Base-by-base conservation (phyloP, 1,140 invertebrate species). In the Heliconius hewitsoni region DNA sequence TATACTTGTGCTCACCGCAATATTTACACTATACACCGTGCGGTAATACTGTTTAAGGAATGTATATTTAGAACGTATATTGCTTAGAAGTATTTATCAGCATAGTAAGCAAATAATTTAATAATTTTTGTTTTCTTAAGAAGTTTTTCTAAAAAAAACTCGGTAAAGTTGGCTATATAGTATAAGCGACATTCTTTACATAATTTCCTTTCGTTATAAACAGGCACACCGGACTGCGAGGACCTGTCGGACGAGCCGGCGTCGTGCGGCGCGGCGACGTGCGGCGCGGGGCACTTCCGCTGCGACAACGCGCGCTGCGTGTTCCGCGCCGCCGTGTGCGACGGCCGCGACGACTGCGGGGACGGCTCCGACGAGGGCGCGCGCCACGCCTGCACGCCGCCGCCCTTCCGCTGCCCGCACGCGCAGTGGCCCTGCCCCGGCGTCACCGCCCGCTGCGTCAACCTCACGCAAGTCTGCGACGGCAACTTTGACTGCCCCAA, bases 311-410 rank as follows among this genome's bases (percentile, higher is more conserved):
- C 96, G 0, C 96, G 97, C 30, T 99, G 99, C 90, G 96, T 99
- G 1, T 98, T 98, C 92, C 98, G 98, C 88, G 97, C 98, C 0
- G 98, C 98, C 94, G 97, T 99, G 39, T 99, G 99, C 93, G 99
- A 99, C 91, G 98, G 98, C 0, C 97, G 97, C 84, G 97, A 99
- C 90, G 99, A 99, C 91, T 99, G 99, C 91, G 98, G 98, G 0
- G 99, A 99, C 93, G 96, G 96, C 73, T 98, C 97, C 0, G 99
- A 99, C 92, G 99, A 99, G 94, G 97, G 98, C 66, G 85, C 95
- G 1, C 86, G 96, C 39, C 97, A 97, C 86, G 97, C 97, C 16
- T 98, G 97, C 85, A 95, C 96, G 3, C 96, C 97, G 34, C 97
- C 97, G 6, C 18, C 4, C 86, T 81, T 0, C 83, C 93, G 95